phyloP scores from a whole-genome alignment of 2,797 vertebrate genomes.

The Coregonus suidteri region DNA sequence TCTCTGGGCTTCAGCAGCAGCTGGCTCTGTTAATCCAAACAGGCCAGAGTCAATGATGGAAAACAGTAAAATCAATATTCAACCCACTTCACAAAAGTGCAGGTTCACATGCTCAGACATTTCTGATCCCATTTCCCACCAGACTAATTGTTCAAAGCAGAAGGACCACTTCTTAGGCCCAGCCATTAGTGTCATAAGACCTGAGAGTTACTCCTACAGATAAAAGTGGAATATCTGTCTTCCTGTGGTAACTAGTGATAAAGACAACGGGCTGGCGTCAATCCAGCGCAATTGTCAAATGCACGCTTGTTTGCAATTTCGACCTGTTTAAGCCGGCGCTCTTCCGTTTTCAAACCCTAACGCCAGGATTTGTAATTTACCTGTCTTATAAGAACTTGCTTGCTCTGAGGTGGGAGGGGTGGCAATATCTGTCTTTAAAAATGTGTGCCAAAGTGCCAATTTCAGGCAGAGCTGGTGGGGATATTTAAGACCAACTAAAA shows the following conservation, averaged over 20 bases:
- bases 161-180: neutral
- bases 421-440: too few relatives aligned
- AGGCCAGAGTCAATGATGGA: slow-evolving; percentile 68
- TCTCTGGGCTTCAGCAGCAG: slow-evolving; percentile 53
- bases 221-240: neutral
- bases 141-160: neutral
- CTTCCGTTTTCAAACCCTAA: too few relatives aligned
- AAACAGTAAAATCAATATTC: slow-evolving; percentile 47
- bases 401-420: too few relatives aligned
- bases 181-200: neutral
- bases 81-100: neutral
- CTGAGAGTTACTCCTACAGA: neutral
- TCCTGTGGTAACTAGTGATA: neutral
- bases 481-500: too few relatives aligned
- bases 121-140: neutral
- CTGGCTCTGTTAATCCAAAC: slow-evolving; percentile 69
- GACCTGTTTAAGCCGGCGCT: neutral
- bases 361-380: too few relatives aligned
- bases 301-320: too few relatives aligned
- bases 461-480: too few relatives aligned
- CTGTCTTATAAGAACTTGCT: too few relatives aligned
- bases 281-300: too few relatives aligned
- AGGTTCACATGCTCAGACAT: neutral
- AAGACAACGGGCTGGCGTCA: neutral
- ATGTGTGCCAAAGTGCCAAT: too few relatives aligned